Evolutionary conservation across 2,888 invertebrate species (phyloP).

Genomic region (Andricus curvator): DNA sequence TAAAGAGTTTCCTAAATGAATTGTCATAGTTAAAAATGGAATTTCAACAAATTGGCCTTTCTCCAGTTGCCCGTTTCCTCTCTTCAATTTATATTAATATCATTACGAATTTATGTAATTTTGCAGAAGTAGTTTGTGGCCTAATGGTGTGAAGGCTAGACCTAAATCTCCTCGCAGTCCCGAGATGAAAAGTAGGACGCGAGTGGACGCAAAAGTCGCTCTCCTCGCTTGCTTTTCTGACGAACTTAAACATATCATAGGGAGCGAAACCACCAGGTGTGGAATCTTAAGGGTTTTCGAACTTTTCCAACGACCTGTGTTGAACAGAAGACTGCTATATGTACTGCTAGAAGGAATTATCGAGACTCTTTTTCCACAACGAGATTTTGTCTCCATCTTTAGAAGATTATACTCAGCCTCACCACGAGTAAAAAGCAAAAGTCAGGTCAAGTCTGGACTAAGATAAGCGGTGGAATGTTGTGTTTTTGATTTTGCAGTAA

Average conservation of each 20-base stretch:
- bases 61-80: no score
- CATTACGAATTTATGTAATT: constrained; percentile 20
- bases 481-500: constrained; percentile 28
- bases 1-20: no score
- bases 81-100: no score
- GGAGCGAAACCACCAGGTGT: constrained; percentile 91
- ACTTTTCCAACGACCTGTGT: constrained; percentile 90
- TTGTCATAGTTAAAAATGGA: no score
- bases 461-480: background rate
- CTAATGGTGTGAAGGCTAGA: constrained; percentile 81
- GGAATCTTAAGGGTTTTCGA: constrained; percentile 92
- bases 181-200: constrained; percentile 85
- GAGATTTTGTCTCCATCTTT: constrained; percentile 86
- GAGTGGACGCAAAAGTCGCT: constrained; percentile 92
- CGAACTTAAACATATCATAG: constrained; percentile 93
- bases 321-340: constrained; percentile 91
- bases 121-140: constrained; percentile 82
- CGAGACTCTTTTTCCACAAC: constrained; percentile 88
- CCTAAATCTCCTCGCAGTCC: constrained; percentile 80
- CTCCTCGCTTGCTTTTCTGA: constrained; percentile 92
- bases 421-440: constrained; percentile 74
- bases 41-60: no score
- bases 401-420: constrained; percentile 86
- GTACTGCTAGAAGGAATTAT: constrained; percentile 91
- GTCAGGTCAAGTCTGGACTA: constrained; percentile 65